phyloP scores from a whole-genome alignment of 1,140 invertebrate species.

The Hydropsyche tenuis region DNA sequence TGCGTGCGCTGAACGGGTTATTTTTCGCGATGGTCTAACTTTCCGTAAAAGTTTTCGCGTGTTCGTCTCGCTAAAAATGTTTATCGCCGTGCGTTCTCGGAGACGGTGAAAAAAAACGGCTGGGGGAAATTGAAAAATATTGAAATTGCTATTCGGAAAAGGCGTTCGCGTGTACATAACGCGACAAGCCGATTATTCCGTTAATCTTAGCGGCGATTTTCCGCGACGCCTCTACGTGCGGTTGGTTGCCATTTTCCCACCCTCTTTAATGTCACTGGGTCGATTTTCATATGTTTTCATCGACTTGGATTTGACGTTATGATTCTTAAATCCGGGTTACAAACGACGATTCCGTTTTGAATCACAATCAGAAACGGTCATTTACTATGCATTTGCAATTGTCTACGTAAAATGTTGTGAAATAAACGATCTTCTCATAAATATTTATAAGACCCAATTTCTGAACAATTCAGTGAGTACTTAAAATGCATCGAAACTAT shows the following conservation, averaged over 20 bases:
- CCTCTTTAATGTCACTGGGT: no score
- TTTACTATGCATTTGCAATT: no score
- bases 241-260: no score
- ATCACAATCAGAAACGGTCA: no score
- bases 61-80: background rate
- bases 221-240: background rate
- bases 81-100: background rate
- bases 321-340: no score
- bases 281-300: no score
- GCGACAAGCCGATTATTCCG: slow-evolving; percentile 39
- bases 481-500: no score
- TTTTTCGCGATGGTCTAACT: slow-evolving; percentile 19
- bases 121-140: slow-evolving; percentile 28
- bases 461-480: no score
- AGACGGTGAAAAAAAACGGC: background rate
- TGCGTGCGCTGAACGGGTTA: slow-evolving; percentile 20
- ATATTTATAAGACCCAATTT: no score
- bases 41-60: slow-evolving; percentile 30
- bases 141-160: slow-evolving; percentile 16
- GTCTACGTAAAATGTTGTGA: no score
- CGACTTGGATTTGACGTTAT: no score
- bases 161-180: slow-evolving; percentile 33
- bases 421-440: background rate
- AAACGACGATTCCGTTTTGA: no score
- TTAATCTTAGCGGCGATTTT: slow-evolving; percentile 29